Evolutionary conservation across 2,888 invertebrate species (phyloP), one percentile per base, ranked within the genome.

Genomic region (Orchesella flavescens): DNA sequence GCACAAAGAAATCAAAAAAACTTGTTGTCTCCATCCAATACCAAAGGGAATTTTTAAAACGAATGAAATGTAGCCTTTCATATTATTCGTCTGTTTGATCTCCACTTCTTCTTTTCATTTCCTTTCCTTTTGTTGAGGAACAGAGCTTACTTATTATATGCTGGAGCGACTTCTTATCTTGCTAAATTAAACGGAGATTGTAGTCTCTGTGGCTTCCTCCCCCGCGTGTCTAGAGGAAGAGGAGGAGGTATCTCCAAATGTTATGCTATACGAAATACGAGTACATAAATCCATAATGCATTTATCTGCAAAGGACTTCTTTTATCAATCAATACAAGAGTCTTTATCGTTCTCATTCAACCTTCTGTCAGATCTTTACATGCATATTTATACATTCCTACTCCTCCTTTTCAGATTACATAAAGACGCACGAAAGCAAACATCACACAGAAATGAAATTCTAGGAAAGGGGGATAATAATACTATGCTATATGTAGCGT

Each of bases 51-150:
- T 15, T 49, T 49, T 49, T 34, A 63, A 49, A 68, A 57, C 24
- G 24, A 19, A 55, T 34, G 12, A 68, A 19, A 43, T 49, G 44
- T 55, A 55, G 55, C 46, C 76, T 76, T 57, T 76, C 59, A 76
- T 57, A 76, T n/a, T 75, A 65, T 77, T 69, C 75, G 57, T 68
- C 68, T 77, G 77, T 77, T 77, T 77, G 77, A 77, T 77, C 77
- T 77, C 49, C 77, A 43, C 66, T 66, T 77, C 66, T 66, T 68
- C 77, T 57, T 77, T 77, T 77, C 69, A 77, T 77, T 77, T 77
- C 77, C 76, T 68, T 57, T 69, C 68, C 75, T 21, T 76, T 76
- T 76, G 75, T 76, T 76, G 66, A 76, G 76, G 17, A 57, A 19
- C 76, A 76, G 49, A 44, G 53, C 21, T 53, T 10, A 61, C 43